Evolutionary conservation across 2,113 vertebrate species (phyloP), one percentile per base, ranked within the genome.

Genomic region (Mus spicilegus): DNA sequence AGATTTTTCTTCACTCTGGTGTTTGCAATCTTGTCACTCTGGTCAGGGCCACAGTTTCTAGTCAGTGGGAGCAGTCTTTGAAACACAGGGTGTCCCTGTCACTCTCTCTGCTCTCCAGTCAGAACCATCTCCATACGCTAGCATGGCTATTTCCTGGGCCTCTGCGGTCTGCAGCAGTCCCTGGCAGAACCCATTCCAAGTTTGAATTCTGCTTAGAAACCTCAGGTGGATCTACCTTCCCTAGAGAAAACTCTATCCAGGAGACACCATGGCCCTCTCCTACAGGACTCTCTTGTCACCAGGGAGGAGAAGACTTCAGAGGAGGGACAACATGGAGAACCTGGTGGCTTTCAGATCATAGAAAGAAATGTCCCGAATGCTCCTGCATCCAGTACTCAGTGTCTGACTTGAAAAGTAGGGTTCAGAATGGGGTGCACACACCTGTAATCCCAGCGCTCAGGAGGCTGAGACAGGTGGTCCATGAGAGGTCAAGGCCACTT

Each of bases 11-110:
- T 89, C 49, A 36, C 84, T 88, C 78, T 30, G 26, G 12, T 91
- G 86, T 96, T 89, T 94, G 90, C 58, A n/a, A 46, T 89, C 92
- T 72, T 96, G 96, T 95, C 90, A 3, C 85, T 93, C 91, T 69
- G 90, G 75, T 91, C 65, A 58, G 94, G 90, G 75, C 85, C 90
- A 92, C 36, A 11, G 78, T 85, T 93, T 75, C 3, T 0, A 92
- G 65, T 93, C 96, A 84, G 75, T 42, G 90, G 65, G 76, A 73
- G 73, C 8, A 2, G 72, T 42, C 87, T 84, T 3, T 1, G 84
- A 75, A 54, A 70, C 0, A 0, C 24, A 56, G 87, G 49, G 39
- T 16, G 26, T 61, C 51, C 33, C n/a, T 8, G 24, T 78, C 42
- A 39, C n/a, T 8, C 36, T 39, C 24, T 17, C 36, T n/a, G 36